Evolutionary conservation across 2,888 invertebrate genomes (phyloP).

Genomic region (Stenotaenia linearis): DNA sequence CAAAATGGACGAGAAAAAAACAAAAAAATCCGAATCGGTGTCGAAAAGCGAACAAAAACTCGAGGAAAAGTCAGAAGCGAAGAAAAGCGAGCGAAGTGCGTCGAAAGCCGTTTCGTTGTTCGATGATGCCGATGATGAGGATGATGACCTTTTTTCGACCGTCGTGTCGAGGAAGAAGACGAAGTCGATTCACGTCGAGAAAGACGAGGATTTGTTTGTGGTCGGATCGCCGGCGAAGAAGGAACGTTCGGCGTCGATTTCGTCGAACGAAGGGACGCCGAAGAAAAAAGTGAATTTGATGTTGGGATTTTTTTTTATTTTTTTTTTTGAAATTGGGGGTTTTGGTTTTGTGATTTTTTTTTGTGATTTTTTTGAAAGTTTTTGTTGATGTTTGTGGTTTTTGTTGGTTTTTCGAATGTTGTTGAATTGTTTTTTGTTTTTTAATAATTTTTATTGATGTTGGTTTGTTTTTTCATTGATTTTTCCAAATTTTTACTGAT

Average conservation of each 20-base stretch:
- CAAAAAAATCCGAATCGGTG: neutral
- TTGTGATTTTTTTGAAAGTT: too few species aligned
- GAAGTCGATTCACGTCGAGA: neutral
- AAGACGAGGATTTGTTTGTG: neutral
- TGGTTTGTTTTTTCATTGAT: too few species aligned
- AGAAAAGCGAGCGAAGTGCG: neutral
- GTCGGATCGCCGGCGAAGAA: too few species aligned
- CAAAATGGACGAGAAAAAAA: neutral
- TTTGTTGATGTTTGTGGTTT: neutral
- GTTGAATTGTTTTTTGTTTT: too few species aligned
- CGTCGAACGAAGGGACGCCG: neutral
- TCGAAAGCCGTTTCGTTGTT: too few species aligned
- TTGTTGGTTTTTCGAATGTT: too few species aligned
- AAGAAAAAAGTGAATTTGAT: slow-evolving; percentile 3
- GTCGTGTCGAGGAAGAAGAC: neutral
- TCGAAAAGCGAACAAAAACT: neutral
- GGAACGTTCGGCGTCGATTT: neutral
- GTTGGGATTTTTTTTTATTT: too few species aligned
- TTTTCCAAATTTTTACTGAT: too few species aligned
- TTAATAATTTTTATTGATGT: too few species aligned
- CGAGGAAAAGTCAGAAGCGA: neutral
- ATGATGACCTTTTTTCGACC: neutral
- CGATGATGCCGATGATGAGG: neutral
- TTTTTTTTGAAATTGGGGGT: neutral
- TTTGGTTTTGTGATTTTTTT: too few species aligned